These are phyloP conservation scores for Gallinago paraguaiae DNA, from an alignment of 2,113 vertebrate species.

Conservation along the genomic window DNA sequence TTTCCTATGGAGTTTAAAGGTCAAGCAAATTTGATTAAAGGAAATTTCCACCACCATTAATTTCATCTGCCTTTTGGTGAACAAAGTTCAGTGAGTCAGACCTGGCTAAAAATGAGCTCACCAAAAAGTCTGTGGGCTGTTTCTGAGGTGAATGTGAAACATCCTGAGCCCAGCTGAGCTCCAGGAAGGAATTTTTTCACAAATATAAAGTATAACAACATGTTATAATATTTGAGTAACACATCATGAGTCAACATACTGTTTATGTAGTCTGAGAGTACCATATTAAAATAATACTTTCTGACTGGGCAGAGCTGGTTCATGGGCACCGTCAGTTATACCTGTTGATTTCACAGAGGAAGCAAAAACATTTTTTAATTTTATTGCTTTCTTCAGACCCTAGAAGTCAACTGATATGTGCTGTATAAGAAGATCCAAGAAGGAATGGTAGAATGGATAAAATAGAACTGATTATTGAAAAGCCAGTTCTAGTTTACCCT, in stretches of 20 bases:
- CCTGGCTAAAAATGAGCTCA: not conserved
- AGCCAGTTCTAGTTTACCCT: not conserved
- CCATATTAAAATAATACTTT: not conserved
- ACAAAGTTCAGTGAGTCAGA: not conserved
- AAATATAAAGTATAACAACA: not conserved
- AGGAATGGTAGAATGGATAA: not conserved
- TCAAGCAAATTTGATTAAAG: slow-evolving; percentile 2
- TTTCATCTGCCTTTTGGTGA: not conserved
- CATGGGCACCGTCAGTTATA: not conserved
- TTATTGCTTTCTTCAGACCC: not conserved
- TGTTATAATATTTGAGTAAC: not conserved
- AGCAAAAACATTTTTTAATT: not conserved
- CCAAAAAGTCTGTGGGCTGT: not conserved
- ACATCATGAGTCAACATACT: not conserved
- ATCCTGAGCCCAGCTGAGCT: not conserved
- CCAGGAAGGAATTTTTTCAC: not conserved
- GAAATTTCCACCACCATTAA: not conserved
- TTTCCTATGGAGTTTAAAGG: not conserved
- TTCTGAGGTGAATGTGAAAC: not conserved
- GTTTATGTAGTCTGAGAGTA: not conserved
- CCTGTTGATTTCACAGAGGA: not conserved
- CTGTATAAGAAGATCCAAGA: not conserved
- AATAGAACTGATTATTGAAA: not conserved
- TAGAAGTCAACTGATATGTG: not conserved
- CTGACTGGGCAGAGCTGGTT: not conserved